Conservation (phyloP, 2,888 invertebrate genomes). For the Prenolepis imparis region DNA sequence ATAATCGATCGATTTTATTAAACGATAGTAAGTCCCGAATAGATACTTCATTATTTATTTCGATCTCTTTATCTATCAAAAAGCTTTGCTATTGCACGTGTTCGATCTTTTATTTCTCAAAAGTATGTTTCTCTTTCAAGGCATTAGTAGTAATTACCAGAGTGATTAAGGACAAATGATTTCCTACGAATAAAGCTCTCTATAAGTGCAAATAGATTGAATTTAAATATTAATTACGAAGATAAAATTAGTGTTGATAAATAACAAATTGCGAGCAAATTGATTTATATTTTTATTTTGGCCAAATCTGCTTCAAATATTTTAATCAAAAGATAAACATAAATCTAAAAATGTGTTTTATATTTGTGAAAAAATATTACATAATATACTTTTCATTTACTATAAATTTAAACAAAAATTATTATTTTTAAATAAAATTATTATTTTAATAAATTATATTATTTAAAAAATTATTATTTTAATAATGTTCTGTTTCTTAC, state of each 20-base stretch:
- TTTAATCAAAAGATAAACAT: not conserved
- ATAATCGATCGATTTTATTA: constrained; percentile 9
- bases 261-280: not conserved
- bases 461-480: not conserved
- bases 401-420: not conserved
- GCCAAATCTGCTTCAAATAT: not conserved
- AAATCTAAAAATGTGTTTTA: not conserved
- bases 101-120: not conserved
- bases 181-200: not conserved
- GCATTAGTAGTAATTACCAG: not conserved
- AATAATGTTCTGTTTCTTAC: not conserved
- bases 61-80: not conserved
- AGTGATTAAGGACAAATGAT: not conserved
- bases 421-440: not conserved
- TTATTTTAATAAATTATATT: not conserved
- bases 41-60: not conserved
- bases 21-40: constrained; percentile 10
- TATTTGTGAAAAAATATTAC: not conserved
- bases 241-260: not conserved
- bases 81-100: not conserved
- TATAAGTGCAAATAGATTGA: not conserved
- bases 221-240: not conserved
- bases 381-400: not conserved
- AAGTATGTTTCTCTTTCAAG: not conserved
- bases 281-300: not conserved